phyloP scores from a whole-genome alignment of 2,888 invertebrate species.

The Sabatieria punctata region DNA sequence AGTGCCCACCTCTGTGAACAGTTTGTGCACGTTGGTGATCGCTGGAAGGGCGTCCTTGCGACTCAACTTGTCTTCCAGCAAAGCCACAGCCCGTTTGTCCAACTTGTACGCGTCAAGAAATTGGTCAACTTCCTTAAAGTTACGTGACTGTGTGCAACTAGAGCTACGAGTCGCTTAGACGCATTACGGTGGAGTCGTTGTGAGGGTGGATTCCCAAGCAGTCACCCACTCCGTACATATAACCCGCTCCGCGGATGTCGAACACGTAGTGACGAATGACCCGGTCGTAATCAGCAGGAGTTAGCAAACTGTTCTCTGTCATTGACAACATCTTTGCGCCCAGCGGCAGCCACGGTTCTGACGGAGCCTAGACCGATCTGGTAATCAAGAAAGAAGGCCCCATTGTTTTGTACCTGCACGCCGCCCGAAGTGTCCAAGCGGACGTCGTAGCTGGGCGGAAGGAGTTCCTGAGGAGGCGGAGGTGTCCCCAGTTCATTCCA shows the following conservation, averaged over 20 bases:
- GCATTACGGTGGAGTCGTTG: too few relatives aligned
- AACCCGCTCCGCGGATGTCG: conserved; percentile 12
- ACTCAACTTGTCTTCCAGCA: conserved; percentile 12
- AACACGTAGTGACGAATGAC: conserved; percentile 17
- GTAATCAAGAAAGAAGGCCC: too few relatives aligned
- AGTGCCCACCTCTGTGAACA: conserved; percentile 17
- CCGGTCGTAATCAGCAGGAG: conserved; percentile 15
- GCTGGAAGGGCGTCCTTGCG: conserved; percentile 15
- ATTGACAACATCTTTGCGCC: conserved; percentile 13
- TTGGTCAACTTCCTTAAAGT: conserved; percentile 8
- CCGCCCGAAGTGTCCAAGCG: neutral
- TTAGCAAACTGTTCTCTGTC: conserved; percentile 13
- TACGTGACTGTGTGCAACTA: too few relatives aligned
- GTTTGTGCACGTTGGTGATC: conserved; percentile 9
- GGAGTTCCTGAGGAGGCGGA: neutral
- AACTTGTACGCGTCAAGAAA: conserved; percentile 13
- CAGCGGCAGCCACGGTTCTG: conserved; percentile 7
- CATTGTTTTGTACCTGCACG: too few relatives aligned
- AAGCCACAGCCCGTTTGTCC: conserved; percentile 8
- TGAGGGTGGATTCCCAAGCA: conserved; percentile 16
- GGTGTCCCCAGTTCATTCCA: conserved; percentile 1
- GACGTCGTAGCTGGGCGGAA: conserved; percentile 6
- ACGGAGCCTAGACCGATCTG: too few relatives aligned
- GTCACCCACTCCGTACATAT: conserved; percentile 14
- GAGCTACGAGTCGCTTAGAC: too few relatives aligned